phyloP scores from a whole-genome alignment of 2,113 vertebrate genomes.

The Harpagus bidentatus region DNA sequence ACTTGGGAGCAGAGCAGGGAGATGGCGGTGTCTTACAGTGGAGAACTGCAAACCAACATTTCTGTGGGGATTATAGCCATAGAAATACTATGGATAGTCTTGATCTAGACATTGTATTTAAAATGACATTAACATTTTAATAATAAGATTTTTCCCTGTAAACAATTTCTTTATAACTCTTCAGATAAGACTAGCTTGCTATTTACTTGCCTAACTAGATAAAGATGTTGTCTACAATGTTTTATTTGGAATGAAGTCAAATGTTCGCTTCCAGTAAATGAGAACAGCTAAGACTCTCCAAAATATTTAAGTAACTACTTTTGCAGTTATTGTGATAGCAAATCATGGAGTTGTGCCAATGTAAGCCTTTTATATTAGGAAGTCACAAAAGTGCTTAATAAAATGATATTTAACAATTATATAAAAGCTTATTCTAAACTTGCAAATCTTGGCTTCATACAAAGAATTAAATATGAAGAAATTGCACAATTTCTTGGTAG shows the following conservation, averaged over 20 bases:
- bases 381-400: not conserved
- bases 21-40: not conserved
- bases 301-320: not conserved
- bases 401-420: not conserved
- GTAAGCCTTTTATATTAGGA: not conserved
- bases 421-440: not conserved
- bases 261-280: not conserved
- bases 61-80: not conserved
- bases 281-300: not conserved
- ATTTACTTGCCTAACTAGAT: not conserved
- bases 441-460: not conserved
- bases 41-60: not conserved
- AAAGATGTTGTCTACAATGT: not conserved
- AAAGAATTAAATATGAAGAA: not conserved
- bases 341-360: not conserved
- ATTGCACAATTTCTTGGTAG: not conserved
- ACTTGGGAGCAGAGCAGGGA: not conserved
- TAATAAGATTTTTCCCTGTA: not conserved
- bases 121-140: not conserved
- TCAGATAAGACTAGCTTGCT: not conserved
- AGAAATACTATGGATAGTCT: not conserved
- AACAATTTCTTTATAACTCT: not conserved
- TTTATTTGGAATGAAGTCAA: not conserved
- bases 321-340: not conserved
- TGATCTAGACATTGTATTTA: not conserved